Conservation (phyloP, 2,113 vertebrate species). For the Chaetodon trifascialis region DNA sequence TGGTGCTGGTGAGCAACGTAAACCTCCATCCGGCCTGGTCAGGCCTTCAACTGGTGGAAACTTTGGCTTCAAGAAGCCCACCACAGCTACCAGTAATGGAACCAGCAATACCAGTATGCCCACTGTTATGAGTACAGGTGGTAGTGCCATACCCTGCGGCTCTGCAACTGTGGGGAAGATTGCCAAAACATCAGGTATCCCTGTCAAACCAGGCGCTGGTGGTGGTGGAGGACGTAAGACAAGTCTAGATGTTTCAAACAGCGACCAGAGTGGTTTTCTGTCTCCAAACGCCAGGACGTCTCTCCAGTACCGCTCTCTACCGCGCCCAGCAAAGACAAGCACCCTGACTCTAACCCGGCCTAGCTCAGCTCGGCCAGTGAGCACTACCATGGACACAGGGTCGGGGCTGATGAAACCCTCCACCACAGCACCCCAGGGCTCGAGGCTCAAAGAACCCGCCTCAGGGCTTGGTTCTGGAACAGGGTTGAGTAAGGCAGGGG, state of each 20-base stretch:
- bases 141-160: constrained; percentile 70
- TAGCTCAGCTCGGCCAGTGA: constrained; percentile 86
- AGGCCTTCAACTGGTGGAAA: constrained; percentile 90
- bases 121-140: constrained; percentile 82
- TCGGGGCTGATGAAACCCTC: constrained; percentile 87
- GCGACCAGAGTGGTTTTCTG: constrained; percentile 90
- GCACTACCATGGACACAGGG: constrained; percentile 91
- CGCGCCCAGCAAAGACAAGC: constrained; percentile 95
- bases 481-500: constrained; percentile 70
- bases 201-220: constrained; percentile 88
- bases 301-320: constrained; percentile 96
- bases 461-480: constrained; percentile 72
- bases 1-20: constrained; percentile 86
- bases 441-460: constrained; percentile 70
- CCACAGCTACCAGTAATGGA: constrained; percentile 81
- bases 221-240: constrained; percentile 88
- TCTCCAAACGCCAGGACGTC: constrained; percentile 91
- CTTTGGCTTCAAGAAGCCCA: constrained; percentile 94
- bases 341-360: constrained; percentile 91
- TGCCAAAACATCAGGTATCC: constrained; percentile 93
- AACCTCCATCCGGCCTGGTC: constrained; percentile 92
- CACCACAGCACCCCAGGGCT: constrained; percentile 51
- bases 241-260: constrained; percentile 91
- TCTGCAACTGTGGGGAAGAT: constrained; percentile 87
- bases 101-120: constrained; percentile 68